These are phyloP conservation scores for Aeoliscus strigatus DNA, from an alignment of 2,797 vertebrate genomes.

Conservation along the genomic window DNA sequence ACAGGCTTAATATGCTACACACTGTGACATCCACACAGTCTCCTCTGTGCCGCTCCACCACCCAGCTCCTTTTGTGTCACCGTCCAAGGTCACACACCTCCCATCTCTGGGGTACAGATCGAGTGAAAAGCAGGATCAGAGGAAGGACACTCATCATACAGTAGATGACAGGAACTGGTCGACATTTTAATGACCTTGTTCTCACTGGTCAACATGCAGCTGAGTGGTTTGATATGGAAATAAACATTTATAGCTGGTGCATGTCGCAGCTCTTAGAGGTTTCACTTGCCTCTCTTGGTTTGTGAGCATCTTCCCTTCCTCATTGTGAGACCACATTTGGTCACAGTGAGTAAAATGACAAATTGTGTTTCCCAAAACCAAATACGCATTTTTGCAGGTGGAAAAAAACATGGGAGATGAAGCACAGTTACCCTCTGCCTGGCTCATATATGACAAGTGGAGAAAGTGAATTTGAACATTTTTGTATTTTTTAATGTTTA, in stretches of 20 bases:
- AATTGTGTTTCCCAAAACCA: no score
- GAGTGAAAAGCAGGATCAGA: conserved; percentile 17
- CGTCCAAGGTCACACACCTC: conserved; percentile 37
- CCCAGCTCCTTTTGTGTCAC: conserved; percentile 35
- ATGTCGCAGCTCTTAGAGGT: no score
- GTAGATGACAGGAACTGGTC: not conserved
- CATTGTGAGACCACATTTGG: no score
- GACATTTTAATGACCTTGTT: not conserved
- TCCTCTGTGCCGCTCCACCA: conserved; percentile 5
- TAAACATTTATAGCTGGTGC: not conserved
- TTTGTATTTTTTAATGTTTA: no score
- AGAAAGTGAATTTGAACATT: no score
- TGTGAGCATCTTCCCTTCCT: no score
- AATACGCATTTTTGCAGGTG: no score
- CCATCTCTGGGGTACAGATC: conserved; percentile 24
- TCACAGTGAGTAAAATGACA: no score
- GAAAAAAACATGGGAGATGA: no score
- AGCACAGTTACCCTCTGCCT: no score
- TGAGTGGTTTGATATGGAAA: not conserved
- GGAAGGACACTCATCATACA: conserved; percentile 19
- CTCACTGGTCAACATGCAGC: not conserved
- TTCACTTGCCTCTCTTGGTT: no score
- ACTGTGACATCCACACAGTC: conserved; percentile 6
- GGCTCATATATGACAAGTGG: no score
- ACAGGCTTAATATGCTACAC: conserved; percentile 13